phyloP scores from a whole-genome alignment of 2,888 invertebrate genomes.

The Latheticus oryzae region DNA sequence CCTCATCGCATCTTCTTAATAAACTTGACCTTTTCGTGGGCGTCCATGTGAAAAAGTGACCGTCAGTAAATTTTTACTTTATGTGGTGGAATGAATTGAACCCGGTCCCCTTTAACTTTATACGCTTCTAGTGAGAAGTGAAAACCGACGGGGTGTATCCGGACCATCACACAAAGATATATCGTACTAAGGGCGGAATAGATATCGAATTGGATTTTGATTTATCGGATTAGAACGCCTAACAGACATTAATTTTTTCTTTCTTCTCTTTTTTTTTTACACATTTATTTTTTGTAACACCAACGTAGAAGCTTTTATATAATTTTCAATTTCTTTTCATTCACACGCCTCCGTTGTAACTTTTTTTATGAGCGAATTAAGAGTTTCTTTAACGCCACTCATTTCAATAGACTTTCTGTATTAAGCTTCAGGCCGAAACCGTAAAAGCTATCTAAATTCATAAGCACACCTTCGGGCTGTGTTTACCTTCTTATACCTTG shows the following conservation, averaged over 20 bases:
- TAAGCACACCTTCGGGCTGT: constrained; percentile 60
- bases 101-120: constrained; percentile 37
- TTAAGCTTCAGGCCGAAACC: constrained; percentile 42
- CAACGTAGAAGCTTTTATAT: constrained; percentile 43
- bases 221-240: constrained; percentile 53
- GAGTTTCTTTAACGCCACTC: constrained; percentile 56
- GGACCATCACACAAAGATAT: constrained; percentile 44
- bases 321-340: constrained; percentile 65
- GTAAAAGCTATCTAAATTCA: constrained; percentile 63
- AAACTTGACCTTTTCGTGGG: constrained; percentile 53
- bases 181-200: constrained; percentile 49
- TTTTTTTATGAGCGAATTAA: constrained; percentile 62
- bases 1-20: constrained; percentile 45
- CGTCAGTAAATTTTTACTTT: constrained; percentile 58
- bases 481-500: constrained; percentile 51
- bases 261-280: too few species aligned
- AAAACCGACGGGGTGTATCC: constrained; percentile 53
- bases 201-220: constrained; percentile 55
- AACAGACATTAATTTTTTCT: constrained; percentile 39
- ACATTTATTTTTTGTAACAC: constrained; percentile 18
- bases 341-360: constrained; percentile 62
- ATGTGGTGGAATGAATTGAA: constrained; percentile 58
- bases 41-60: constrained; percentile 57
- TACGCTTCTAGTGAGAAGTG: constrained; percentile 50
- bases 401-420: constrained; percentile 52